These are phyloP conservation scores for Aricia agestis DNA, from an alignment of 1,140 invertebrate genomes.

Conservation along the genomic window DNA sequence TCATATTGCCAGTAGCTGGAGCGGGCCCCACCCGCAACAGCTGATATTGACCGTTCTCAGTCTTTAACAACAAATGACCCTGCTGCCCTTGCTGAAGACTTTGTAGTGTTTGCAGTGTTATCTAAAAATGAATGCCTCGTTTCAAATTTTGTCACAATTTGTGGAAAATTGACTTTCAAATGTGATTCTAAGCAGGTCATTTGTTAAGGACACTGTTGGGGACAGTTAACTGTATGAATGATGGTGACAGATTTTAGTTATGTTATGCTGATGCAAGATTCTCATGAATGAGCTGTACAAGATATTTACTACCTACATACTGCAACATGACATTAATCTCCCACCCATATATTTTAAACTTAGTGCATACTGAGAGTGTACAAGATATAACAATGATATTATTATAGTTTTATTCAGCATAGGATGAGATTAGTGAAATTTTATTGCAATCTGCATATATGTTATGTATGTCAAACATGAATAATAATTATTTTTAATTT, in stretches of 20 bases:
- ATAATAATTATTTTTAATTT: too few species aligned
- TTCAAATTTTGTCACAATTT: conserved; percentile 46
- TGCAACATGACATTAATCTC: too few species aligned
- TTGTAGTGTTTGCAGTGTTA: conserved; percentile 90
- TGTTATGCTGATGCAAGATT: conserved; percentile 22
- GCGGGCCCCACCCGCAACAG: conserved; percentile 90
- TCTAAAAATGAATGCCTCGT: conserved; percentile 77
- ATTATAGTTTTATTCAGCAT: too few species aligned
- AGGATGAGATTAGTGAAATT: too few species aligned
- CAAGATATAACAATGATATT: too few species aligned
- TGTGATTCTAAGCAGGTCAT: conserved; percentile 55
- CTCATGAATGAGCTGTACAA: neutral
- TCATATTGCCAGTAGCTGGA: conserved; percentile 77
- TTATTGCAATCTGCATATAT: too few species aligned
- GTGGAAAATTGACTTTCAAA: conserved; percentile 26
- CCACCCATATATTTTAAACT: too few species aligned
- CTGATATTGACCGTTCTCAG: conserved; percentile 96
- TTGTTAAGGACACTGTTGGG: conserved; percentile 40
- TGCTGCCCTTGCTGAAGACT: conserved; percentile 88
- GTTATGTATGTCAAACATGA: too few species aligned
- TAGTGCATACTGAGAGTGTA: too few species aligned
- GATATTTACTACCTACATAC: too few species aligned
- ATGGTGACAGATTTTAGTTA: conserved; percentile 16
- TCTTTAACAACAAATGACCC: conserved; percentile 92
- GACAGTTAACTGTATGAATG: conserved; percentile 18